These are phyloP conservation scores for Cataglyphis rosenhaueri DNA, from an alignment of 2,888 invertebrate species.

Conservation along the genomic window DNA sequence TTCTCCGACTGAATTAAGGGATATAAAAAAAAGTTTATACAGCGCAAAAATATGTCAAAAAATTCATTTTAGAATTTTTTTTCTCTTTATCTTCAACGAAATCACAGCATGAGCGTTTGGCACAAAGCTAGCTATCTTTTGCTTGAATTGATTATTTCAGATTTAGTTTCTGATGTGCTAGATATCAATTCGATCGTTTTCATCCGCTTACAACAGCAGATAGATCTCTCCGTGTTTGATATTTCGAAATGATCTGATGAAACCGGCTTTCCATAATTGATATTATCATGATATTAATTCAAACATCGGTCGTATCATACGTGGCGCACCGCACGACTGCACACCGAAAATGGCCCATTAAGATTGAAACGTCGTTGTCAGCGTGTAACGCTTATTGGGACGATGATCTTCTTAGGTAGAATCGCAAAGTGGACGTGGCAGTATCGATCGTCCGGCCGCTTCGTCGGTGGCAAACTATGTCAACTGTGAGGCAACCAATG, in stretches of 20 bases:
- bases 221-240: neutral
- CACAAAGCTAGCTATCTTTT: neutral
- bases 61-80: neutral
- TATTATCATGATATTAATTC: constrained; percentile 44
- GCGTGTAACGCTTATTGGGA: constrained; percentile 36
- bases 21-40: neutral
- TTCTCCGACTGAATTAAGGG: neutral
- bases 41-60: neutral
- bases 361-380: constrained; percentile 63
- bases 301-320: constrained; percentile 32
- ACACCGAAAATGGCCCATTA: constrained; percentile 57
- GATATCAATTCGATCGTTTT: neutral
- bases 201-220: neutral
- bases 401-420: constrained; percentile 68
- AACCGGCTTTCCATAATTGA: neutral
- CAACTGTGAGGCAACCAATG: constrained; percentile 61
- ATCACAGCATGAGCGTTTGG: neutral
- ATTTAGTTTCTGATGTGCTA: neutral
- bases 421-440: constrained; percentile 40
- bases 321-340: constrained; percentile 29
- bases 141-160: neutral
- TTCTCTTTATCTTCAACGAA: neutral
- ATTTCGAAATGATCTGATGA: neutral
- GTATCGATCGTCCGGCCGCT: constrained; percentile 62
- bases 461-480: constrained; percentile 63